Evolutionary conservation across 2,888 invertebrate species (phyloP).

Genomic region (Cremastinae sp.): DNA sequence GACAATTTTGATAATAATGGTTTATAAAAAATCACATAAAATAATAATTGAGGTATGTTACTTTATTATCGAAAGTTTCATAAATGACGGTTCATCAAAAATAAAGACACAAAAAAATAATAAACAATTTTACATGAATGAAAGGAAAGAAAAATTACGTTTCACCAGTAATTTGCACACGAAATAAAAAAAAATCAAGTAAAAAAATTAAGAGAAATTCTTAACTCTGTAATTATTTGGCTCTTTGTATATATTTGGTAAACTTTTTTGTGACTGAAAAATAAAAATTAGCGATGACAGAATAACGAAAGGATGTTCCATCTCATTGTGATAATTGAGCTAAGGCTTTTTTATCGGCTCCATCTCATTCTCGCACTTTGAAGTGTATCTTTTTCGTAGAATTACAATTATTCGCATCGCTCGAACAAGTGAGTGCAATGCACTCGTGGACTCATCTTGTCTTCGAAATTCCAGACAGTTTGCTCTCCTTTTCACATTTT

Average conservation of each 20-base stretch:
- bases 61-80: no score
- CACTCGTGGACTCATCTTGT: constrained; percentile 19
- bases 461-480: constrained; percentile 15
- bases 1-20: no score
- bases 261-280: constrained; percentile 22
- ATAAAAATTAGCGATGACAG: constrained; percentile 40
- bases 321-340: constrained; percentile 31
- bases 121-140: no score
- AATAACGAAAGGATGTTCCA: constrained; percentile 12
- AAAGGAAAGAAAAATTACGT: no score
- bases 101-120: no score
- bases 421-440: constrained; percentile 53
- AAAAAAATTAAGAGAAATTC: not conserved
- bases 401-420: constrained; percentile 54
- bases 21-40: no score
- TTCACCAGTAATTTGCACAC: no score
- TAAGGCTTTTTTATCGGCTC: constrained; percentile 48
- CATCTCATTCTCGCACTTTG: constrained; percentile 36
- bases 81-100: no score
- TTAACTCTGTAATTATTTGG: not conserved
- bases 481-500: no score
- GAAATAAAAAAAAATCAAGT: not conserved
- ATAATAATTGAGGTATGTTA: no score
- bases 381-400: constrained; percentile 49
- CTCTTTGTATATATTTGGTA: no score